Percentiles rank a stretch among this genome's conserved stretches.
Evolutionary conservation across 2,888 invertebrate species (phyloP).

Genomic region (Nomada fucata): DNA sequence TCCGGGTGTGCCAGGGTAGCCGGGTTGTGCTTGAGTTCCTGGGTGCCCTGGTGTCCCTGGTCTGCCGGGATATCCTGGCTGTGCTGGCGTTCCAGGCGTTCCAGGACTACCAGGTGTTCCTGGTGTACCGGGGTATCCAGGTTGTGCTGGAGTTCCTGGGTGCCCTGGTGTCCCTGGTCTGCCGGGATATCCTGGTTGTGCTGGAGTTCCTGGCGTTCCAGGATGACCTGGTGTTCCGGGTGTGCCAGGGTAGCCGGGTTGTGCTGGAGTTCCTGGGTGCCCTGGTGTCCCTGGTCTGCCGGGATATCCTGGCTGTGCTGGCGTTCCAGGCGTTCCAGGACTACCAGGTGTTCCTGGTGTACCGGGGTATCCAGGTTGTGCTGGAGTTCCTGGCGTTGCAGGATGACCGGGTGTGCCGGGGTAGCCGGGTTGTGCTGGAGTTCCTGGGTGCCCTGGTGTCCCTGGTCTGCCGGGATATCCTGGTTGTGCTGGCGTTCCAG

Average conservation of each 20-base stretch:
- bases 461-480: background rate
- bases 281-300: conserved; percentile 62
- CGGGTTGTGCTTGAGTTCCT: conserved; percentile 34
- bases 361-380: conserved; percentile 32
- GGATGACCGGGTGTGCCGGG: background rate
- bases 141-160: conserved; percentile 60
- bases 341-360: conserved; percentile 36
- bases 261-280: conserved; percentile 66
- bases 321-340: conserved; percentile 55
- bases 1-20: no score
- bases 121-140: conserved; percentile 48
- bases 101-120: conserved; percentile 60
- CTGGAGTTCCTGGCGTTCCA: conserved; percentile 66
- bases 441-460: conserved; percentile 35
- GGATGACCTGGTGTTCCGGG: conserved; percentile 43
- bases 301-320: no score
- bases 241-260: background rate
- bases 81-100: conserved; percentile 70
- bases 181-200: conserved; percentile 70
- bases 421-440: background rate
- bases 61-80: conserved; percentile 61
- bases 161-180: conserved; percentile 51
- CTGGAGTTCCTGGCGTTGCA: background rate
- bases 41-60: conserved; percentile 52
- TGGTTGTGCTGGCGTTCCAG: conserved; percentile 3